Evolutionary conservation across 2,888 invertebrate species (phyloP).

Genomic region (Matsumyia berberina): DNA sequence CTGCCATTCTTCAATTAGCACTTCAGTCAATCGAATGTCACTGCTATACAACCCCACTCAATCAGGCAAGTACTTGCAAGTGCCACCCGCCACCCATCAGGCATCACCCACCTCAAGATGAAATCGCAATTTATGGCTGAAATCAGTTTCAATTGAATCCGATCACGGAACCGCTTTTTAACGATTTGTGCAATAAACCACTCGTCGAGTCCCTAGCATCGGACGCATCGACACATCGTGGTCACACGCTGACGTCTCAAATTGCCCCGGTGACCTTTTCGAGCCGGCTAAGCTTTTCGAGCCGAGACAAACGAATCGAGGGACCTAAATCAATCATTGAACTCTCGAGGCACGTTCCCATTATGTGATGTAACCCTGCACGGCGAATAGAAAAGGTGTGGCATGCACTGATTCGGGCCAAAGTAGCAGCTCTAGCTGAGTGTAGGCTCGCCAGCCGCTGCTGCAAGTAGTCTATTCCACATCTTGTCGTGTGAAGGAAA

Average conservation of each 20-base stretch:
- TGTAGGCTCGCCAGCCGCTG: slow-evolving; percentile 27
- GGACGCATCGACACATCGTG: slow-evolving; percentile 28
- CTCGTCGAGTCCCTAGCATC: slow-evolving; percentile 1
- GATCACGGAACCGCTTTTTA: slow-evolving; percentile 64
- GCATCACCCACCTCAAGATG: slow-evolving; percentile 3
- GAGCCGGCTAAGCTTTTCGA: slow-evolving; percentile 6
- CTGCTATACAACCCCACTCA: slow-evolving; percentile 19
- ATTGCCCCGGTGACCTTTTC: slow-evolving; percentile 63
- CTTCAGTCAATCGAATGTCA: slow-evolving; percentile 59
- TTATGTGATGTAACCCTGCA: slow-evolving; percentile 66
- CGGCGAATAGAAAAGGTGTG: slow-evolving; percentile 55
- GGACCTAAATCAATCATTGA: slow-evolving; percentile 68
- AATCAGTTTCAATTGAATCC: slow-evolving; percentile 64
- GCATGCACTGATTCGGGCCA: slow-evolving; percentile 43
- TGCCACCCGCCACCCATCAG: neutral
- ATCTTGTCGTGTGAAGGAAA: slow-evolving; percentile 1
- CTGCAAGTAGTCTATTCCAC: slow-evolving; percentile 29
- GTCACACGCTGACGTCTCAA: slow-evolving; percentile 62
- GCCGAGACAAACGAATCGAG: slow-evolving; percentile 33
- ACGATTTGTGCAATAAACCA: slow-evolving; percentile 39
- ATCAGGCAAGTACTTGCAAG: slow-evolving; percentile 23
- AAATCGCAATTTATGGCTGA: slow-evolving; percentile 57
- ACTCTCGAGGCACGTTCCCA: slow-evolving; percentile 56
- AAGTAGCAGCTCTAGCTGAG: slow-evolving; percentile 13
- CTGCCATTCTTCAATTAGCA: slow-evolving; percentile 60